Conservation (phyloP, 2,113 vertebrate genomes). For the Oncorhynchus clarkii region DNA sequence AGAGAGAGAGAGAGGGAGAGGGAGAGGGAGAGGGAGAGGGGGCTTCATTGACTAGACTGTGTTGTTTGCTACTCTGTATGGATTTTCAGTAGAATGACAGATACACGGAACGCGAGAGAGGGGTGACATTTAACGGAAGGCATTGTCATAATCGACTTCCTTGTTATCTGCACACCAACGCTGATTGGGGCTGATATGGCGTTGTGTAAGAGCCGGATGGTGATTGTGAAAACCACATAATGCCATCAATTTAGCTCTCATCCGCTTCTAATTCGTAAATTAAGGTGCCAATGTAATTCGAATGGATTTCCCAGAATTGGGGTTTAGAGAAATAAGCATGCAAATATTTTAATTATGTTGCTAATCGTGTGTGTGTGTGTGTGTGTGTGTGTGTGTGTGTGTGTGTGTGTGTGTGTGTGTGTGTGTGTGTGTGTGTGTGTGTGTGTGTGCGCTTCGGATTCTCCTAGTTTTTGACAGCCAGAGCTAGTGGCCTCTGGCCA, state of each 20-base stretch:
- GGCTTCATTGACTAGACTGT: background rate
- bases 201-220: slow-evolving; percentile 13
- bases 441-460: slow-evolving; percentile 7
- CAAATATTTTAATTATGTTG: background rate
- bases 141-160: slow-evolving; percentile 7
- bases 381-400: background rate
- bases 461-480: slow-evolving; percentile 34
- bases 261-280: slow-evolving; percentile 31
- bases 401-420: slow-evolving; percentile 15
- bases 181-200: slow-evolving; percentile 14
- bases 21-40: slow-evolving; percentile 26
- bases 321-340: background rate
- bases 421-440: background rate
- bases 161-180: slow-evolving; percentile 8
- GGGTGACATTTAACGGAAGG: slow-evolving; percentile 36
- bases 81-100: slow-evolving; percentile 13
- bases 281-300: background rate
- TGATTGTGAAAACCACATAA: slow-evolving; percentile 38
- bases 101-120: slow-evolving; percentile 8
- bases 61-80: slow-evolving; percentile 11
- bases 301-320: too few relatives aligned
- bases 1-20: slow-evolving; percentile 29
- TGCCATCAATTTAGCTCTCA: slow-evolving; percentile 32
- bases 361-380: background rate
- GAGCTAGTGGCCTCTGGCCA: slow-evolving; percentile 12